Evolutionary conservation across 2,797 vertebrate genomes (phyloP), one percentile per base, ranked within the genome.

Genomic region (Taenioides sp.): DNA sequence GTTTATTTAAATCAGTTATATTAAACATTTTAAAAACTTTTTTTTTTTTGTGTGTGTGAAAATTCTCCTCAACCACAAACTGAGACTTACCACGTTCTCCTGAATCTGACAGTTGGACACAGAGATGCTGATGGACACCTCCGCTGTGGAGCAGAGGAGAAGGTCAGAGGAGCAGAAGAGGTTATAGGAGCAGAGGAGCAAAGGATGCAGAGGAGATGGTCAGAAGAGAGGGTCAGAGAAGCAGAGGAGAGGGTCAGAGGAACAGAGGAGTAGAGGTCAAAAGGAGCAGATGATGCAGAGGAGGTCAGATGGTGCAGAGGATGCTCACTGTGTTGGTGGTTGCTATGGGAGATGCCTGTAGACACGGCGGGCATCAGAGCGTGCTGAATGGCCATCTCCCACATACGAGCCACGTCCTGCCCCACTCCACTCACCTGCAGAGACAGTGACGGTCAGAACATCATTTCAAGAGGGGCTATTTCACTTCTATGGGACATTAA

Each of bases 41-140:
- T 31, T 6, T 31, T 31, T 31, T 31, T 31, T 31, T 27, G 1
- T 27, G 1, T n/a, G 2, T 55, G 52, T 55, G 3, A 57, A 23
- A 27, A 20, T 43, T 65, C 71, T 61, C 57, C 40, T 43, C 40
- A 43, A 14, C 2, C 40, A 27, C 25, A 27, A 27, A 2, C 25
- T 37, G 7, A 28, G 79, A 89, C 95, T 95, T 84, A 98, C 97
- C 96, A 99, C 97, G 16, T 99, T 99, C 92, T 99, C 97, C 87
- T 98, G 96, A 86, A 99, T 95, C 91, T 99, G 95, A 82, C 95
- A 95, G 89, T 99, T 98, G 81, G 97, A 98, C 72, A 99, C 97
- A 2, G 98, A 99, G 88, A 99, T 98, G 83, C 97, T 99, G 91
- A 97, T 88, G 72, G 97, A 97, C 74, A 97, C 85, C 77, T 98